phyloP scores from a whole-genome alignment of 1,140 invertebrate species.

The Mercenaria mercenaria region DNA sequence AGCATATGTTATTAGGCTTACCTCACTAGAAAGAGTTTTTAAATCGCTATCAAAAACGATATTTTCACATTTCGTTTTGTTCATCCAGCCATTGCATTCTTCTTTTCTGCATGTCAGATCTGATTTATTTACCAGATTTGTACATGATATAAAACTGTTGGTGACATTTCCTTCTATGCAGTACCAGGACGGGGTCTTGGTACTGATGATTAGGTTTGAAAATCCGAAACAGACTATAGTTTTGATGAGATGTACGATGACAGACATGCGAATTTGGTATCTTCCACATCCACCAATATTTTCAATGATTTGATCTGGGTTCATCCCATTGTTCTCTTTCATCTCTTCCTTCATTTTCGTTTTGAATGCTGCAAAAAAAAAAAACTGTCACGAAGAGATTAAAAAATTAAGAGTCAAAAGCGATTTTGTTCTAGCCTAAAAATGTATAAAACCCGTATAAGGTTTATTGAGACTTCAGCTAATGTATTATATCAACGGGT shows the following conservation, averaged over 20 bases:
- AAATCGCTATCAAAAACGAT: not conserved
- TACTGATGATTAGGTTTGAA: not conserved
- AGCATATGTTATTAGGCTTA: not conserved
- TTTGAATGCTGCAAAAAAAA: too few species aligned
- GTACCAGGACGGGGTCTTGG: not conserved
- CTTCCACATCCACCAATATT: conserved; percentile 14
- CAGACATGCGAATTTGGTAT: not conserved
- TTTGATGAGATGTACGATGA: conserved; percentile 11
- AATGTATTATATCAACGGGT: too few species aligned
- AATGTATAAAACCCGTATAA: too few species aligned
- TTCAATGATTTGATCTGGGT: conserved; percentile 19
- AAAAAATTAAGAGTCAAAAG: too few species aligned
- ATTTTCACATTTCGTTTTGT: not conserved
- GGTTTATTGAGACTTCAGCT: too few species aligned
- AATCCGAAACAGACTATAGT: not conserved
- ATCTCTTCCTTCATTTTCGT: too few species aligned
- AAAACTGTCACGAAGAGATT: too few species aligned
- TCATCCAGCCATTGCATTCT: not conserved
- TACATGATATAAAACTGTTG: not conserved
- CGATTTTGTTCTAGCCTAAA: too few species aligned
- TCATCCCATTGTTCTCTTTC: not conserved
- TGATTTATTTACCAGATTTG: not conserved
- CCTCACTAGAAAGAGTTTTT: not conserved
- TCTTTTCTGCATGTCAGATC: not conserved
- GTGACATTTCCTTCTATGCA: not conserved